These are phyloP conservation scores for Altica lythri DNA, from an alignment of 2,888 invertebrate species.

Conservation along the genomic window DNA sequence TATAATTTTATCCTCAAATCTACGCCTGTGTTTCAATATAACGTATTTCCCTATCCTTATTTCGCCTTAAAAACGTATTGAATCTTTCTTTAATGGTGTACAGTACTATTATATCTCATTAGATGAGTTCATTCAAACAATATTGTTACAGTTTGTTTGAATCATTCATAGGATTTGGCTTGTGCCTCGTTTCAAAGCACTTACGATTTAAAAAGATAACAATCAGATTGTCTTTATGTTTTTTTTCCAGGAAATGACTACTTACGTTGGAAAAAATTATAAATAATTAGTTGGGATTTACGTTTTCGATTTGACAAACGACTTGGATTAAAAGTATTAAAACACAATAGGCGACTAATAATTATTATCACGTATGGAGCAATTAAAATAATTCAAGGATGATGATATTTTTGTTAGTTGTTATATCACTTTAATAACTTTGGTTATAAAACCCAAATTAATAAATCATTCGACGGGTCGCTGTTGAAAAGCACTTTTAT, in stretches of 20 bases:
- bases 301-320: constrained; percentile 8
- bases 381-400: too few species aligned
- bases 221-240: constrained; percentile 28
- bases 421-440: too few species aligned
- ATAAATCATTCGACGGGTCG: too few species aligned
- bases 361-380: neutral
- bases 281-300: constrained; percentile 14
- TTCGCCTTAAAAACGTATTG: too few species aligned
- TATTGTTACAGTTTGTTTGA: constrained; percentile 39
- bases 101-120: constrained; percentile 38
- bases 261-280: constrained; percentile 21
- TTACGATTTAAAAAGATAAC: constrained; percentile 34
- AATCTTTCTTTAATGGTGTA: constrained; percentile 37
- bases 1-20: too few species aligned
- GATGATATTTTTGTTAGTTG: too few species aligned
- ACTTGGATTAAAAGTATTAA: neutral
- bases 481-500: too few species aligned
- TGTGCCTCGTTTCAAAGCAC: constrained; percentile 31
- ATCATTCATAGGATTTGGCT: constrained; percentile 41
- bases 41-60: constrained; percentile 30
- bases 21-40: too few species aligned
- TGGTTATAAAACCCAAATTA: too few species aligned
- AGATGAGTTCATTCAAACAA: constrained; percentile 40
- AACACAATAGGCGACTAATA: neutral
- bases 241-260: constrained; percentile 29